Conservation (phyloP, 2,888 invertebrate genomes). For the Pharmacophagus antenor region DNA sequence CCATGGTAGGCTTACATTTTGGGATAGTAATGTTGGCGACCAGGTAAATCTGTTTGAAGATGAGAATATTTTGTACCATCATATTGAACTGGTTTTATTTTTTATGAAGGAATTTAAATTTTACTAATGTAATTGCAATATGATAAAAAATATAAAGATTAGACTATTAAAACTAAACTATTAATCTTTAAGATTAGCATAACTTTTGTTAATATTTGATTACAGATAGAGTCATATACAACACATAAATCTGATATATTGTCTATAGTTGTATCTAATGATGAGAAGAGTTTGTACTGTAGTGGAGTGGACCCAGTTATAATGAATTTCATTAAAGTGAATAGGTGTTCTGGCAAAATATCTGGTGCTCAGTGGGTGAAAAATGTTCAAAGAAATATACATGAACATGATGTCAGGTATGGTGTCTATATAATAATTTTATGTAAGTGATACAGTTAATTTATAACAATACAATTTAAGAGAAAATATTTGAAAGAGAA, state of each 20-base stretch:
- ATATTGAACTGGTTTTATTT: too few relatives aligned
- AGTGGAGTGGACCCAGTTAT: constrained; percentile 92
- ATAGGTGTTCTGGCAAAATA: constrained; percentile 72
- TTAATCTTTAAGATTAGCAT: too few relatives aligned
- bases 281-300: constrained; percentile 86
- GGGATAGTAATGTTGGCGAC: constrained; percentile 91
- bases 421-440: neutral
- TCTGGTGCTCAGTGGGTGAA: constrained; percentile 89
- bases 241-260: constrained; percentile 92
- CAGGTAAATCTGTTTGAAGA: constrained; percentile 58
- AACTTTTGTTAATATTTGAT: constrained; percentile 26
- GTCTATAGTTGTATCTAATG: constrained; percentile 85
- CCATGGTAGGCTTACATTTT: constrained; percentile 90
- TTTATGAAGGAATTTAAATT: too few relatives aligned
- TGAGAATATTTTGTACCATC: too few relatives aligned
- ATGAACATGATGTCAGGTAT: constrained; percentile 91
- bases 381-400: constrained; percentile 88
- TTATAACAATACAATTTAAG: too few relatives aligned
- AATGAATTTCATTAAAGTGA: constrained; percentile 85
- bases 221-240: constrained; percentile 86
- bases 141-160: too few relatives aligned
- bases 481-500: too few relatives aligned
- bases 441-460: too few relatives aligned
- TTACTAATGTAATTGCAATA: too few relatives aligned
- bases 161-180: too few relatives aligned